These are phyloP conservation scores for Zoroaster sp. DNA, from an alignment of 53 echinoderm and acorn worm genomes.

Conservation along the genomic window DNA sequence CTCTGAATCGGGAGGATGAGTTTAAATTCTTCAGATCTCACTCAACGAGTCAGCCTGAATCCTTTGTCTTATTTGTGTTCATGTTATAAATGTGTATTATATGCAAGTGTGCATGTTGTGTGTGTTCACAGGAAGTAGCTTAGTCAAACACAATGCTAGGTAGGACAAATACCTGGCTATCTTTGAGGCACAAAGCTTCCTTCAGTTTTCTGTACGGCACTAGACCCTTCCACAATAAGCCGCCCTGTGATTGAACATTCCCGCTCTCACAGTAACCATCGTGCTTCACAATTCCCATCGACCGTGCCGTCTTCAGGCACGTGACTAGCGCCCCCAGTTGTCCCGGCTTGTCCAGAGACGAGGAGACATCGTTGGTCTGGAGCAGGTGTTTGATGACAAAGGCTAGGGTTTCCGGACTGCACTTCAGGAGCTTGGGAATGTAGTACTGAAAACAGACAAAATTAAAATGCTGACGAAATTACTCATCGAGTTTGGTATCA, in stretches of 20 bases:
- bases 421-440: conserved; percentile 80
- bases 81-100: too few relatives aligned
- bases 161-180: conserved; percentile 69
- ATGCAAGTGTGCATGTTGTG: too few relatives aligned
- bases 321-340: conserved; percentile 77
- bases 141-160: too few relatives aligned
- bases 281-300: conserved; percentile 62
- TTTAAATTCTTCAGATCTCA: too few relatives aligned
- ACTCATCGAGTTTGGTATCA: too few relatives aligned
- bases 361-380: not conserved
- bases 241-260: not conserved
- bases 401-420: conserved; percentile 64
- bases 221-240: conserved; percentile 77
- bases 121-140: not conserved
- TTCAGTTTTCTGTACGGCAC: conserved; percentile 62
- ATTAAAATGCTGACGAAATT: too few relatives aligned
- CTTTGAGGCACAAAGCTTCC: conserved; percentile 77
- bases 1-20: too few relatives aligned
- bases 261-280: not conserved
- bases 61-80: too few relatives aligned
- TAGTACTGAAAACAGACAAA: conserved; percentile 61
- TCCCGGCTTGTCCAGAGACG: conserved; percentile 40
- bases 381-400: conserved; percentile 75
- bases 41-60: too few relatives aligned
- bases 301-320: conserved; percentile 82